Percentiles rank a stretch among this genome's conserved stretches.
Evolutionary conservation across 1,140 invertebrate species (phyloP).

Genomic region (Drosophila suzukii): DNA sequence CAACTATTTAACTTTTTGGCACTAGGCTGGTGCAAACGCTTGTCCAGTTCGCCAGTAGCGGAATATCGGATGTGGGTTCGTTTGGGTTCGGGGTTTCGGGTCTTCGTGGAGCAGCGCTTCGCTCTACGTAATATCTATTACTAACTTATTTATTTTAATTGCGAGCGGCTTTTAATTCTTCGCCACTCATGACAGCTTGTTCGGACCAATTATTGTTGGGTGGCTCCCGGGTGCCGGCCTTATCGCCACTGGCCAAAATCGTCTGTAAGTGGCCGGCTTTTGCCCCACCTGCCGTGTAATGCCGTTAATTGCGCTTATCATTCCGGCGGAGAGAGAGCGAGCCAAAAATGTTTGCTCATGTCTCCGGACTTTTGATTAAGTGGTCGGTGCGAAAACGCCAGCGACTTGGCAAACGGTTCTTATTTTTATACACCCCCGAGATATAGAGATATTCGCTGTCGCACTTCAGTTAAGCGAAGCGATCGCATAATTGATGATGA

Average conservation of each 20-base stretch:
- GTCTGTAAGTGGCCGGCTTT: constrained; percentile 57
- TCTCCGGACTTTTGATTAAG: constrained; percentile 71
- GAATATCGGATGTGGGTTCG: constrained; percentile 10
- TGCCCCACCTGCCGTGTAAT: constrained; percentile 39
- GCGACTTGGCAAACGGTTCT: constrained; percentile 21
- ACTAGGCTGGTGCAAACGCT: constrained; percentile 27
- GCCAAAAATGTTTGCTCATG: constrained; percentile 72
- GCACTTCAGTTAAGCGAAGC: constrained; percentile 40
- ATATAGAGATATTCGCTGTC: constrained; percentile 65
- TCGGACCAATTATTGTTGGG: constrained; percentile 63
- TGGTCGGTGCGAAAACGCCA: constrained; percentile 57
- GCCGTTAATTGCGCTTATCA: constrained; percentile 73
- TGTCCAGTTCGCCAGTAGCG: constrained; percentile 18
- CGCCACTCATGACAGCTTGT: constrained; percentile 69
- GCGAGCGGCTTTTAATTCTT: constrained; percentile 73
- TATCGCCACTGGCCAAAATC: constrained; percentile 50
- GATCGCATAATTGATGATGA: constrained; percentile 69
- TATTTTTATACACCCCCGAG: constrained; percentile 57
- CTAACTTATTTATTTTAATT: constrained; percentile 80
- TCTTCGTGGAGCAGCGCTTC: constrained; percentile 9
- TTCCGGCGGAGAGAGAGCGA: constrained; percentile 14
- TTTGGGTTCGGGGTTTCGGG: constrained; percentile 23
- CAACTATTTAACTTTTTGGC: constrained; percentile 64
- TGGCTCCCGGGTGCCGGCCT: constrained; percentile 20
- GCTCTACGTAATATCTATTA: constrained; percentile 76